Evolutionary conservation across 2,113 vertebrate genomes (phyloP), one percentile per base, ranked within the genome.

Genomic region (Perognathus longimembris): DNA sequence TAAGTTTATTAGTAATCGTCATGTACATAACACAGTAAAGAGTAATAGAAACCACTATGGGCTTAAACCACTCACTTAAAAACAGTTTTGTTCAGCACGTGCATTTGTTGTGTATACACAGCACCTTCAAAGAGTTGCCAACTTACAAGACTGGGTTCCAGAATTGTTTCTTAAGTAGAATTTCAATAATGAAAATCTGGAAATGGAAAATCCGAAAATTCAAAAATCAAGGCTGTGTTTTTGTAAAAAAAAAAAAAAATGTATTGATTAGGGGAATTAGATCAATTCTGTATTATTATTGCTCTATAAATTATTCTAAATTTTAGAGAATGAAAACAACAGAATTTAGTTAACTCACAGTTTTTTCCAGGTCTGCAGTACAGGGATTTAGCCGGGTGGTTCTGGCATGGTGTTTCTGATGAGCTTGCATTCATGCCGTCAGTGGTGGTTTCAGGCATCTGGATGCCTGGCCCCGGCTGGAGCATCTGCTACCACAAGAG

Each of bases 161-260:
- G 74, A 80, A 90, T 36, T 78, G 4, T 70, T 87, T 96, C 42
- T 64, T 45, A 89, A 87, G 50, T 74, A 85, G 78, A 45, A 75
- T 24, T 42, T 82, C 40, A 88, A 4, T 78, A n/a, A 34, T 67
- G 95, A 70, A 94, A 64, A 74, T 75, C 64, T 73, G 42, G 28
- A 87, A 66, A 82, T 40, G 67, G 1, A 54, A 54, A 54, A 54
- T 54, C 50, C 17, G 50, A 54, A 54, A 54, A 76, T 84, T 89
- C 30, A 85, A 45, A 89, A 85, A 45, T n/a, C 24, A 86, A 28
- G 20, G 61, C 9, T 75, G 42, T 83, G 18, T n/a, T 76, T 89
- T 42, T 30, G 36, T 40, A n/a, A 34, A 90, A 71, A n/a, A 32
- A 74, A 81, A n/a, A 88, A 81, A 85, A 81, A n/a, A n/a, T n/a